Percentiles rank a stretch among this genome's conserved stretches.
phyloP scores from a whole-genome alignment of 2,113 vertebrate species.

The Phoxinus phoxinus region DNA sequence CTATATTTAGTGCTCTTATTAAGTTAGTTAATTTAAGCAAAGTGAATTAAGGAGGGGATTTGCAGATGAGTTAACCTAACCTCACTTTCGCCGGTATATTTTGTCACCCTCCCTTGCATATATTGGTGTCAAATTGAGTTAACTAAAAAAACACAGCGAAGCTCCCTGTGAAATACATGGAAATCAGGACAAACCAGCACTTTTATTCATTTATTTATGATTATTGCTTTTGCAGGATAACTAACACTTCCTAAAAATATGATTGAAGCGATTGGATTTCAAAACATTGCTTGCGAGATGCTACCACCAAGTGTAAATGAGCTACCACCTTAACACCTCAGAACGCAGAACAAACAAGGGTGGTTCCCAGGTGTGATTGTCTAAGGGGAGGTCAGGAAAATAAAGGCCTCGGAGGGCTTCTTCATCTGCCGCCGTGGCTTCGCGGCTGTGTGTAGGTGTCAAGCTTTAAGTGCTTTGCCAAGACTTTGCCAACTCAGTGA shows the following conservation, averaged over 20 bases:
- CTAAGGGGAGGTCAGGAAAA: slow-evolving; percentile 2
- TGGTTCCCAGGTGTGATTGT: not conserved
- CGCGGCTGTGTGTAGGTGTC: not conserved
- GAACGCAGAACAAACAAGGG: not conserved
- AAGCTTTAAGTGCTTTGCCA: too few relatives aligned
- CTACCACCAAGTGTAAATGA: not conserved
- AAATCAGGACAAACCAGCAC: not conserved
- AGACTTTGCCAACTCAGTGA: slow-evolving; percentile 35
- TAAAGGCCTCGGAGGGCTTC: not conserved
- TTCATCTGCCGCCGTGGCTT: not conserved
- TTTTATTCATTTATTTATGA: slow-evolving; percentile 1
- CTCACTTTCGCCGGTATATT: slow-evolving; percentile 41
- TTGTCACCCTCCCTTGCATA: not conserved
- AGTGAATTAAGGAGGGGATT: slow-evolving; percentile 62
- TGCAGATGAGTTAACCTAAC: slow-evolving; percentile 58
- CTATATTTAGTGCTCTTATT: slow-evolving; percentile 69
- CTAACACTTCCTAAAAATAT: not conserved
- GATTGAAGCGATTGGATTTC: not conserved
- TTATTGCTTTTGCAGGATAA: not conserved
- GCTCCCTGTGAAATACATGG: not conserved
- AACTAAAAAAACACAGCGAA: not conserved
- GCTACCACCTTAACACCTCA: not conserved
- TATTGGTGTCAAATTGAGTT: not conserved
- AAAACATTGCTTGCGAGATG: not conserved
- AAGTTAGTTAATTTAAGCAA: slow-evolving; percentile 67